A percentile compares a stretch with the other conserved stretches of the same genome.
Evolutionary conservation across 2,888 invertebrate species (phyloP).

Genomic region (Phytoseiulus persimilis): DNA sequence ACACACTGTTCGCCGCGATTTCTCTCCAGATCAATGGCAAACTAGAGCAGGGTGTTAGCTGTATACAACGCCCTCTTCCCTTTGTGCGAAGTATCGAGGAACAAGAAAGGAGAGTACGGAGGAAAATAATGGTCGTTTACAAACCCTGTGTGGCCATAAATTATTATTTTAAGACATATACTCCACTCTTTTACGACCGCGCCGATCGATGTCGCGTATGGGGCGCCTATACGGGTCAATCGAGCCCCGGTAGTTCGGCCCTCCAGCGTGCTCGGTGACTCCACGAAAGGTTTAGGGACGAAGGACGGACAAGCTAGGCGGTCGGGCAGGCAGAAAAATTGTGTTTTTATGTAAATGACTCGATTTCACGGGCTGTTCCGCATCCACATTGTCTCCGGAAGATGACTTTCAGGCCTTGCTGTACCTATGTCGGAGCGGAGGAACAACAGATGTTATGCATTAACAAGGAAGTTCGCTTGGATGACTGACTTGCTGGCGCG

Average conservation of each 20-base stretch:
- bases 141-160: not conserved
- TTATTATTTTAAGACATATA: not conserved
- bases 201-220: slow-evolving; percentile 5
- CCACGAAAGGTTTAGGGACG: not conserved
- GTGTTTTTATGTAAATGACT: not conserved
- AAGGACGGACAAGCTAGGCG: not conserved
- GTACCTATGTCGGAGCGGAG: not conserved
- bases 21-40: not conserved
- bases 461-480: not conserved
- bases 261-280: not conserved
- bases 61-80: not conserved
- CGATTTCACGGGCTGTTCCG: not conserved
- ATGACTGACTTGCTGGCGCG: not conserved
- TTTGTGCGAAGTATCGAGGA: not conserved
- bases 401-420: not conserved
- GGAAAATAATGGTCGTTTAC: not conserved
- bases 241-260: not conserved
- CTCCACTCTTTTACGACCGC: not conserved
- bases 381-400: not conserved
- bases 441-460: not conserved
- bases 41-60: not conserved
- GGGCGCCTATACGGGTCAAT: not conserved
- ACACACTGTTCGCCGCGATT: not conserved
- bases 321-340: not conserved
- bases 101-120: not conserved